Base-by-base conservation (phyloP, 2,113 vertebrate species). In the Pelobates fuscus region DNA sequence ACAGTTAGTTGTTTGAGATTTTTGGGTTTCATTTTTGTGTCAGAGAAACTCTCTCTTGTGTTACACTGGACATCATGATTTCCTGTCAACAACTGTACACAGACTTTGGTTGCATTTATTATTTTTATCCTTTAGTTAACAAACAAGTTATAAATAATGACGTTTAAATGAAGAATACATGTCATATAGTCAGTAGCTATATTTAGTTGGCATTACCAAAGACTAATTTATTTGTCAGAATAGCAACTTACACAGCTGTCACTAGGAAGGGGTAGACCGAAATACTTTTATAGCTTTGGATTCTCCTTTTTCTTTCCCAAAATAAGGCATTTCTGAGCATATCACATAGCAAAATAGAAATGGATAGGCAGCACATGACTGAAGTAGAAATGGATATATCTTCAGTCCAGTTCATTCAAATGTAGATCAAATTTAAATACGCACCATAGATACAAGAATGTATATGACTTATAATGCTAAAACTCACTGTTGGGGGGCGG, bases 181-280 rank as follows among this genome's bases (percentile, higher is more conserved):
- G 21, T 70, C 23, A 70, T 54, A 26, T 59, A 8, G 15, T n/a
- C 43, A 37, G 5, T 15, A 27, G 54, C 41, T 70, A 70, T 70
- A 70, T 70, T 70, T 70, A 70, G 67, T 37, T 41, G 67, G 52
- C 52, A 70, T 70, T 58, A 70, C 54, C 44, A 49, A 67, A 67
- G n/a, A 54, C 2, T 8, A 68, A 30, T 29, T 60, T 44, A 60
- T 26, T 18, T 70, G 68, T 20, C 68, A 70, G 32, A 60, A 44
- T 27, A 70, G 58, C 29, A 41, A 55, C 21, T 58, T 70, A 10
- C 21, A 37, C 18, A 12, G 26, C 67, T 58, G 8, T 41, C 24
- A 18, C 52, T 58, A 41, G 32, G 54, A 59, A 32, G 43, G 44
- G 17, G 27, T 32, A 63, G 12, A 27, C 24, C 23, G 43, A 49